These are phyloP conservation scores for Gadopsis marmoratus DNA, from an alignment of 2,797 vertebrate species.

Conservation along the genomic window DNA sequence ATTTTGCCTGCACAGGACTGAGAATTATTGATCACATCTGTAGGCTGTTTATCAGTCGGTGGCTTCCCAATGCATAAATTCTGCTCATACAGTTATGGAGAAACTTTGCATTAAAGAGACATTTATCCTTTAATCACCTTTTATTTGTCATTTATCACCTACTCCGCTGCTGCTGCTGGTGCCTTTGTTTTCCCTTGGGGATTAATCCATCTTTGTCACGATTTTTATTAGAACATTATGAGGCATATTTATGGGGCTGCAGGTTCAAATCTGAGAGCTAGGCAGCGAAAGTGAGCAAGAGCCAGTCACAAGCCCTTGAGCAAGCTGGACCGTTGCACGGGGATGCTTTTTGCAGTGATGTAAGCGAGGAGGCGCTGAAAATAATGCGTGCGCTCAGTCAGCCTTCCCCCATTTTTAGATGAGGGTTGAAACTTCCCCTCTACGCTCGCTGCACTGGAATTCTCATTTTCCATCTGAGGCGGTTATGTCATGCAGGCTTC, in stretches of 20 bases:
- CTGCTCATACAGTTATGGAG: background rate
- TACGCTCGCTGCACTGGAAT: background rate
- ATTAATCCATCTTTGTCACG: background rate
- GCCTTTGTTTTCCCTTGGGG: constrained; percentile 1
- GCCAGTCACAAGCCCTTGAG: constrained; percentile 23
- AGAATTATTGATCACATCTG: background rate
- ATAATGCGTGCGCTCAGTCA: constrained; percentile 10
- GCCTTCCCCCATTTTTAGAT: background rate
- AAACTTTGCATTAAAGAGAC: constrained; percentile 5
- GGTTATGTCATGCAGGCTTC: constrained; percentile 29
- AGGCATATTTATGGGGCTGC: constrained; percentile 18
- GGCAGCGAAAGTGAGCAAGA: constrained; percentile 18
- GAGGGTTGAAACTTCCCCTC: constrained; percentile 15
- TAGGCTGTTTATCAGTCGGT: background rate
- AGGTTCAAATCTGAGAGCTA: constrained; percentile 27
- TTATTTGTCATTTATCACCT: constrained; percentile 4
- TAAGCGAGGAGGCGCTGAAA: constrained; percentile 11
- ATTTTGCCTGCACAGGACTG: background rate
- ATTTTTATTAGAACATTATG: constrained; percentile 29
- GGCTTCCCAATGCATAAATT: background rate
- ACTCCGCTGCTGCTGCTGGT: background rate
- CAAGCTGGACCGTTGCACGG: background rate
- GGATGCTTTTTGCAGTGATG: background rate
- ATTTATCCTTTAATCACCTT: background rate
- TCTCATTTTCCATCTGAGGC: constrained; percentile 25